Percentiles rank a stretch among this genome's conserved stretches.
These are phyloP conservation scores for Cynoglossus semilaevis DNA, from an alignment of 2,113 vertebrate species.

Conservation along the genomic window DNA sequence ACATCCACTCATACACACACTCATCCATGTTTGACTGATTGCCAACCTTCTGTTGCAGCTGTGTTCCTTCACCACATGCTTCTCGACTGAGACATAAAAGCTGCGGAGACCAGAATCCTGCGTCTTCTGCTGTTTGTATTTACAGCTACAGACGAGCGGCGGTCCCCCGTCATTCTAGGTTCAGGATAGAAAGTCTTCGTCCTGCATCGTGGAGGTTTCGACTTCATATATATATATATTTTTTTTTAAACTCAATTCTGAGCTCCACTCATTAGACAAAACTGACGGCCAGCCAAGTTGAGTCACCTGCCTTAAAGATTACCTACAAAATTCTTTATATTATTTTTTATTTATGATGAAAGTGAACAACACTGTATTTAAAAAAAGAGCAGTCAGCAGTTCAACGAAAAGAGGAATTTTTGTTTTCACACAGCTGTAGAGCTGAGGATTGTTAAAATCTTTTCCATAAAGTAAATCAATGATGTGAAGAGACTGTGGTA, in stretches of 20 bases:
- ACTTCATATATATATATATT: too few relatives aligned
- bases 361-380: too few relatives aligned
- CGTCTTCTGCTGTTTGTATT: conserved; percentile 17
- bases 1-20: conserved; percentile 29
- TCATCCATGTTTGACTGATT: conserved; percentile 59
- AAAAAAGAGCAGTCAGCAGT: not conserved
- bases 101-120: conserved; percentile 29
- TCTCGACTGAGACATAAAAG: conserved; percentile 36
- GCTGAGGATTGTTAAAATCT: too few relatives aligned
- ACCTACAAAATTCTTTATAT: too few relatives aligned
- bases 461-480: conserved; percentile 15
- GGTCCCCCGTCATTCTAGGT: not conserved
- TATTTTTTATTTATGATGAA: too few relatives aligned
- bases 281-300: too few relatives aligned
- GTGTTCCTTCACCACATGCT: conserved; percentile 49
- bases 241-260: too few relatives aligned
- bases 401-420: not conserved
- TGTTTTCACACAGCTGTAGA: too few relatives aligned
- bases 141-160: conserved; percentile 3
- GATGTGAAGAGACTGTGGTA: conserved; percentile 10
- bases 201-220: too few relatives aligned
- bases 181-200: too few relatives aligned
- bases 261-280: too few relatives aligned
- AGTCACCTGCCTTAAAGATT: too few relatives aligned
- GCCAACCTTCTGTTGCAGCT: conserved; percentile 51